Conservation (phyloP, 2,888 invertebrate genomes). For the Euplexia lucipara region DNA sequence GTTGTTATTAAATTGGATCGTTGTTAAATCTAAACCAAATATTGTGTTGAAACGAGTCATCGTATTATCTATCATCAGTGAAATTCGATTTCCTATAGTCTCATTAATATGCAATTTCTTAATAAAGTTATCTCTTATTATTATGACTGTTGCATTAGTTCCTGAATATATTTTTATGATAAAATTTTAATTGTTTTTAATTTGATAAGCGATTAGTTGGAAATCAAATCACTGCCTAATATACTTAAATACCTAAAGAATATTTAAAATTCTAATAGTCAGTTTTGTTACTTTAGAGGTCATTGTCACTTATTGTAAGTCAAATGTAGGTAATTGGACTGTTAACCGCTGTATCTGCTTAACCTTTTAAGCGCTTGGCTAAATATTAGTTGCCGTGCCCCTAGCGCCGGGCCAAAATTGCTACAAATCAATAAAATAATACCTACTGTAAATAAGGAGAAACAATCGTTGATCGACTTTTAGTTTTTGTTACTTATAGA, state of each 20-base stretch:
- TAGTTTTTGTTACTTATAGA: no score
- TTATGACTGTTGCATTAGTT: conserved; percentile 12
- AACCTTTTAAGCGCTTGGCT: not conserved
- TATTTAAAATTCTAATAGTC: not conserved
- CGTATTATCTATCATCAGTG: not conserved
- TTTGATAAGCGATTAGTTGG: conserved; percentile 22
- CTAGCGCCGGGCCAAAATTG: no score
- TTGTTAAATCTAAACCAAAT: conserved; percentile 5
- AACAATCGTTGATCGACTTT: no score
- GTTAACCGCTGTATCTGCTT: conserved; percentile 10
- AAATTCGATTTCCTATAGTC: not conserved
- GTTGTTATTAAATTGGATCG: not conserved
- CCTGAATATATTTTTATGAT: conserved; percentile 16
- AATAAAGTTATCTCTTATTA: conserved; percentile 2
- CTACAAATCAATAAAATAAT: no score
- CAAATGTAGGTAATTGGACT: conserved; percentile 32
- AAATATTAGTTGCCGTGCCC: no score
- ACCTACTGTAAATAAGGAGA: no score
- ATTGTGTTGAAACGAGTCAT: conserved; percentile 9
- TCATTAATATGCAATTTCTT: conserved; percentile 6
- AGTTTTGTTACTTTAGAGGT: conserved; percentile 23
- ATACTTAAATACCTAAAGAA: not conserved
- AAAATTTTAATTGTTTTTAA: conserved; percentile 1
- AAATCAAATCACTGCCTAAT: no score
- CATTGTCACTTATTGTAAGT: conserved; percentile 32